Percentiles rank a stretch among this genome's conserved stretches.
Evolutionary conservation across 2,888 invertebrate genomes (phyloP).

Genomic region (Caenorhabditis macrosperma): DNA sequence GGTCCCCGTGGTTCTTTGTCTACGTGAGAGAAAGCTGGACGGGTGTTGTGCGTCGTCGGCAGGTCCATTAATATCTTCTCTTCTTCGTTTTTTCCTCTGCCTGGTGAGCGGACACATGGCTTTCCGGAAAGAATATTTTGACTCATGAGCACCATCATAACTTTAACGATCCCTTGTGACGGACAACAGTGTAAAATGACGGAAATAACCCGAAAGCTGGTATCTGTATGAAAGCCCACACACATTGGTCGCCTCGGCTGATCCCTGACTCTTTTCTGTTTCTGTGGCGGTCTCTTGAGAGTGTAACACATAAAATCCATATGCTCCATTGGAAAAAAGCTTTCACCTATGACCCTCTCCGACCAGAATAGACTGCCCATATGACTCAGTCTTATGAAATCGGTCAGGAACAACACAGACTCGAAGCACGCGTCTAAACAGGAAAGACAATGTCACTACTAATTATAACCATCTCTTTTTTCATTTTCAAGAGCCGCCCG

Average conservation of each 20-base stretch:
- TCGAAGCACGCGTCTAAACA: background rate
- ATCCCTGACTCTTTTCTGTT: conserved; percentile 7
- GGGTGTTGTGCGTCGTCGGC: background rate
- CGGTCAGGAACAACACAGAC: background rate
- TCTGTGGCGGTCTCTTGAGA: background rate
- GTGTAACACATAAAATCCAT: conserved; percentile 19
- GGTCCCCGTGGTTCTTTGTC: background rate
- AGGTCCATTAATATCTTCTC: conserved; percentile 4
- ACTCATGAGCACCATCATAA: conserved; percentile 43
- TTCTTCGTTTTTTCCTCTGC: background rate
- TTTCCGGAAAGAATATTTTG: conserved; percentile 1
- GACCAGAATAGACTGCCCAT: background rate
- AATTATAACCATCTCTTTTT: conserved; percentile 35
- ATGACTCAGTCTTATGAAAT: conserved; percentile 21
- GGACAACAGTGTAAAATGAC: conserved; percentile 13
- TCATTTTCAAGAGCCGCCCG: conserved; percentile 51
- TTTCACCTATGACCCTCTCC: conserved; percentile 12
- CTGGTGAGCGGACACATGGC: conserved; percentile 12
- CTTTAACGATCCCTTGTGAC: conserved; percentile 49
- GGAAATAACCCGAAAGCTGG: conserved; percentile 17
- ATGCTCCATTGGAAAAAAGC: background rate
- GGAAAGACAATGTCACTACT: conserved; percentile 24
- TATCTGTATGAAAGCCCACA: background rate
- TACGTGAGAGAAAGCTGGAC: conserved; percentile 8
- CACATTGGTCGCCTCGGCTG: conserved; percentile 9